Evolutionary conservation across 2,888 invertebrate genomes (phyloP), one percentile per base, ranked within the genome.

Genomic region (Drosophila recens): DNA sequence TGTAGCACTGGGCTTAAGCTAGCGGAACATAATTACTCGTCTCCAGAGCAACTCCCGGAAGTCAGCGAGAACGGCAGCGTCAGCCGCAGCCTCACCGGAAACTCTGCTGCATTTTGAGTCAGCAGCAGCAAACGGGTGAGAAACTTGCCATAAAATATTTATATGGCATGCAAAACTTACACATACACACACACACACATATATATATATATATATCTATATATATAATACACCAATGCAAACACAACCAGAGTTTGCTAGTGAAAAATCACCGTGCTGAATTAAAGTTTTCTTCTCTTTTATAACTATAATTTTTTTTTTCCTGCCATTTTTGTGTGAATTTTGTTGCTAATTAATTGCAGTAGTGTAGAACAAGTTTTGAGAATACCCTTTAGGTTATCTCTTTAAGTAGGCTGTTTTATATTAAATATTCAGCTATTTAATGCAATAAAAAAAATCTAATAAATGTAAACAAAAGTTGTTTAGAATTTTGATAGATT

Each of bases 21-120:
- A 79, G 84, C 83, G 90, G 84, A 89, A 90, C 84, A 80, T 90
- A 86, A 90, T 86, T 90, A 90, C 87, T 76, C 87, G 89, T 80
- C 84, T 84, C 88, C 56, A 75, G 88, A 49, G 74, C 74, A 89
- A 86, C 84, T 87, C 87, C 84, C 87, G 86, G 84, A 87, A 87
- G 86, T 77, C 87, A 83, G 75, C 57, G 69, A 87, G 66, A 72
- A 72, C 65, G 45, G 67, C 78, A 86, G 72, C 61, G 38, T 61
- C 80, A 80, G 74, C 79, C 74, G 85, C 87, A 80, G 79, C 78
- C 69, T 58, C 76, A 59, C 82, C 86, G 84, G 90, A 89, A 87
- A 85, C 73, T 85, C 68, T 79, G 75, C 86, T 64, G 80, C 76
- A 65, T 62, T 71, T 56, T 56, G 43, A 43, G 62, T 42, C 52